phyloP scores from a whole-genome alignment of 1,140 invertebrate species.

The Apis cerana region DNA sequence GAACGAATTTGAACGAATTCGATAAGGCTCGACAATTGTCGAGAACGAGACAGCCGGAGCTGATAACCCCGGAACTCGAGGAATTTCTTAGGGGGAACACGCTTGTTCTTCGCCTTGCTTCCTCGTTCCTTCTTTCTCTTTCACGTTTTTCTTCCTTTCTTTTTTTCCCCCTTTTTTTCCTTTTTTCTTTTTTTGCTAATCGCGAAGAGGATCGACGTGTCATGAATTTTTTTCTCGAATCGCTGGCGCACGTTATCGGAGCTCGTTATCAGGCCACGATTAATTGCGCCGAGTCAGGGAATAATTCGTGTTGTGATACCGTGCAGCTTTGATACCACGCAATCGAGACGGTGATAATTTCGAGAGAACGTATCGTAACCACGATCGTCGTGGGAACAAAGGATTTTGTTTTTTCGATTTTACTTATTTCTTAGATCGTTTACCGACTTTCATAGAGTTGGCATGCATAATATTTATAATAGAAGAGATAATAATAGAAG shows the following conservation, averaged over 20 bases:
- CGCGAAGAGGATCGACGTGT: background rate
- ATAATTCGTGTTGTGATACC: constrained; percentile 22
- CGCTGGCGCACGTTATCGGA: background rate
- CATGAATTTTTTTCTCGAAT: background rate
- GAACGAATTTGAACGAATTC: background rate
- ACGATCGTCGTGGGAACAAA: background rate
- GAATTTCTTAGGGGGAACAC: background rate
- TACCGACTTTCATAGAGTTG: too few species aligned
- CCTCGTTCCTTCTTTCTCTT: background rate
- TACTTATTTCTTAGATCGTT: background rate
- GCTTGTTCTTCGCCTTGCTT: too few species aligned
- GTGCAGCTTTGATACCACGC: constrained; percentile 27
- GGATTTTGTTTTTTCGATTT: background rate
- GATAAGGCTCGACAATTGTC: background rate
- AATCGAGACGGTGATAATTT: constrained; percentile 34
- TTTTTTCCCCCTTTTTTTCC: too few species aligned
- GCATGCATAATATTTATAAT: too few species aligned
- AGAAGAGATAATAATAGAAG: too few species aligned
- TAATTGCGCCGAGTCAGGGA: constrained; percentile 29
- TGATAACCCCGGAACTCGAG: background rate
- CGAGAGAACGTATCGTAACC: background rate
- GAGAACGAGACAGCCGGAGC: background rate
- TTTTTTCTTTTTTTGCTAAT: background rate
- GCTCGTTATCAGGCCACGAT: constrained; percentile 21
- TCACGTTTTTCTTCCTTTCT: too few species aligned